A percentile compares a stretch with the other conserved stretches of the same genome.
Conservation (phyloP, 2,113 vertebrate species). For the Callorhinus ursinus region DNA sequence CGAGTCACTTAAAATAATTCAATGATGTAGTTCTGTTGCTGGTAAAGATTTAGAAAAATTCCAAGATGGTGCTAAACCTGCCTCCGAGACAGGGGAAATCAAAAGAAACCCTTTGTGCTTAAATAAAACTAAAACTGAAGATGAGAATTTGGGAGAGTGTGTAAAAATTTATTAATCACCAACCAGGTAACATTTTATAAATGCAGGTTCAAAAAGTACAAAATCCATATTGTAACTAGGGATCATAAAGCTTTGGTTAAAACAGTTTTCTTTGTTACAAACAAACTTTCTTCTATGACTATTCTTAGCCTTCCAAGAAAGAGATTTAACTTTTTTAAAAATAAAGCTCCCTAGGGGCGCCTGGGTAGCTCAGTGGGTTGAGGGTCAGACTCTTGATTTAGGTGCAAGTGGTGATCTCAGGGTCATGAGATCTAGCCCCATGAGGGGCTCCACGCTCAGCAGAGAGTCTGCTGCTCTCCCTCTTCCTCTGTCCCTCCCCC, state of each 20-base stretch:
- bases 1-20: constrained; percentile 21
- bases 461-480: neutral
- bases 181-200: neutral
- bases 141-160: neutral
- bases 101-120: neutral
- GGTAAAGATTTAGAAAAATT: constrained; percentile 72
- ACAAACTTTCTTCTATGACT: neutral
- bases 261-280: neutral
- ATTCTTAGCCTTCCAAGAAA: neutral
- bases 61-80: constrained; percentile 27
- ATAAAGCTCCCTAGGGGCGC: neutral
- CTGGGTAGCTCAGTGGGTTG: neutral
- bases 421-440: too few species aligned
- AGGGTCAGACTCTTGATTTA: neutral
- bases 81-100: neutral
- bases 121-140: constrained; percentile 59
- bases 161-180: neutral
- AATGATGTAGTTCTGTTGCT: neutral
- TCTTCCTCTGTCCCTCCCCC: neutral
- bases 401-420: too few species aligned
- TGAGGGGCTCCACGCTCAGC: neutral
- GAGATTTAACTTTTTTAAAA: neutral
- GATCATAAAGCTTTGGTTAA: neutral
- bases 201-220: neutral
- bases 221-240: neutral